Base-by-base conservation (phyloP, 2,888 invertebrate species). In the Parapristionchus giblindavisi region DNA sequence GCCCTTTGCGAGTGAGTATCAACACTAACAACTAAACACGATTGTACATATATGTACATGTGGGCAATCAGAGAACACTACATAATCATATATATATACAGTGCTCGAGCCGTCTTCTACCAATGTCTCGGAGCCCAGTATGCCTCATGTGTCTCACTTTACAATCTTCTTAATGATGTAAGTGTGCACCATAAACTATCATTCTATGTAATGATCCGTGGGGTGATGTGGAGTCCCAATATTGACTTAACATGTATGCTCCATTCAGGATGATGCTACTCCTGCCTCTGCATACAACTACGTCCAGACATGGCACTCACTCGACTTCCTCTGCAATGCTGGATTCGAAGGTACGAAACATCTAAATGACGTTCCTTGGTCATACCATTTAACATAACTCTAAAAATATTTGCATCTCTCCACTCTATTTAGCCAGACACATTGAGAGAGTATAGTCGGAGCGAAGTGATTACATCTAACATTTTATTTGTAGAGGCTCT, bases 61-160 rank as follows among this genome's bases (percentile, higher is more conserved):
- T 17, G 29, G 6, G 29, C 8, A n/a, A 14, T 24, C 56, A n/a
- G 24, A 56, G 56, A 24, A 17, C 8, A 14, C 8, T 14, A 56
- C 11, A n/a, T 56, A 27, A 56, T 24, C 17, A 56, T 56, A n/a
- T n/a, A 56, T 43, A 32, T 3, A 77, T 81, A 27, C 77, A 81
- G 80, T 60, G 68, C 78, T 17, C 80, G 83, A 40, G 78, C 81
- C 4, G 76, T 78, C 54, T 83, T 81, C 80, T 83, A 84, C 76
- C 82, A 80, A 56, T 84, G 84, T 71, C 80, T 84, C n/a, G 84
- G 84, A 66, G 56, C 77, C 29, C 79, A 80, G n/a, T 84, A 84
- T 63, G 81, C 79, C 70, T n/a, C 78, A 2, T 84, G 84, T 68
- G 74, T 84, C 75, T 79, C 78, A 56, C 79, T 83, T 27, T 81